Evolutionary conservation across 2,888 invertebrate genomes (phyloP).

Genomic region (Drosophila monieri): DNA sequence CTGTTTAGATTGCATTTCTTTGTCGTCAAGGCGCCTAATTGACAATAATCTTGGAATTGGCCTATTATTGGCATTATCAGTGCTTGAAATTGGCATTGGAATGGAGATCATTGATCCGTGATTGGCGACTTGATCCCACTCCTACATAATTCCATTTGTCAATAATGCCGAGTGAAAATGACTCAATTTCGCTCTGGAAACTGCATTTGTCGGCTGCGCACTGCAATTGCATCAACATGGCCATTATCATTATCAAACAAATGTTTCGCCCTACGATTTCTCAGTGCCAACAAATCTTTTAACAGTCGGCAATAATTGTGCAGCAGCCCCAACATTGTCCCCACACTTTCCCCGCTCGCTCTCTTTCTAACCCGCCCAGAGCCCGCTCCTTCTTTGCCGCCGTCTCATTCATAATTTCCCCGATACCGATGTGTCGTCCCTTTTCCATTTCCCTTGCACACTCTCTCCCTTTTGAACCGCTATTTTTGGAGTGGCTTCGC

Average conservation of each 20-base stretch:
- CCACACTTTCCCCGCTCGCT: conserved; percentile 6
- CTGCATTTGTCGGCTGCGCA: conserved; percentile 22
- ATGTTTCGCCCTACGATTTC: conserved; percentile 38
- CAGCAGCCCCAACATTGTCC: conserved; percentile 59
- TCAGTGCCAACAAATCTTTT: conserved; percentile 82
- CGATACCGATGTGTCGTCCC: conserved; percentile 49
- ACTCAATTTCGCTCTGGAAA: conserved; percentile 54
- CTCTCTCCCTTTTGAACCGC: conserved; percentile 20
- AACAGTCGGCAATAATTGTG: conserved; percentile 83
- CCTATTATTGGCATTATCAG: not conserved
- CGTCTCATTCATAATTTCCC: conserved; percentile 71
- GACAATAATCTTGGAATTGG: not conserved
- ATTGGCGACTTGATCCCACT: not conserved
- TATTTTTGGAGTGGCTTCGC: conserved; percentile 48
- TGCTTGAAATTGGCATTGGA: not conserved
- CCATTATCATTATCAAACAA: conserved; percentile 74
- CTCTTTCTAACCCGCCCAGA: not conserved
- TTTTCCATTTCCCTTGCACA: conserved; percentile 25
- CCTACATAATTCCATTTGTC: conserved; percentile 6
- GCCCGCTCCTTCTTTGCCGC: not conserved
- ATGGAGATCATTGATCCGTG: not conserved
- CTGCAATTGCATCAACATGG: conserved; percentile 55
- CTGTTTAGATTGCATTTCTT: not conserved
- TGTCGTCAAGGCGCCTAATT: not conserved
- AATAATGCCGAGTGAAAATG: conserved; percentile 48